Evolutionary conservation across 1,140 invertebrate species (phyloP).

Genomic region (Microvelia longipes): DNA sequence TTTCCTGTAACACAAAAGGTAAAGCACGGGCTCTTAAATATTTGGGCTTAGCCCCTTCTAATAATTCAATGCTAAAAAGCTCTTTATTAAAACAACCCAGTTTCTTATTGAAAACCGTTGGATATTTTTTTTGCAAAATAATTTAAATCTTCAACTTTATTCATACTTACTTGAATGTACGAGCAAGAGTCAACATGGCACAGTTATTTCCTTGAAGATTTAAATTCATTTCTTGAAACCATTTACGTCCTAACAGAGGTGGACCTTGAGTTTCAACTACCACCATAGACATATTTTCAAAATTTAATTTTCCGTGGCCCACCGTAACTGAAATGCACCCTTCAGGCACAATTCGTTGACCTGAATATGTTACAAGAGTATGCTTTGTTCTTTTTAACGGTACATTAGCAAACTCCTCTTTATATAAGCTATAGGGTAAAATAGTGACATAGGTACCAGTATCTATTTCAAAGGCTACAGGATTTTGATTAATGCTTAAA

Average conservation of each 20-base stretch:
- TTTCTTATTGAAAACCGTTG: no score
- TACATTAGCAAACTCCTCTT: background rate
- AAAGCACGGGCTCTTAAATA: background rate
- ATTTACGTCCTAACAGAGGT: background rate
- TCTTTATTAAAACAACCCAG: background rate
- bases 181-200: background rate
- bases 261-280: background rate
- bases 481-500: no score
- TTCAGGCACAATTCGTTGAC: background rate
- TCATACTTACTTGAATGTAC: background rate
- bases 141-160: background rate
- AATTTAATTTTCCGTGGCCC: background rate
- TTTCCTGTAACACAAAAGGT: background rate
- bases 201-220: background rate
- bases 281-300: background rate
- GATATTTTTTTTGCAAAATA: no score
- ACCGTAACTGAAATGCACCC: background rate
- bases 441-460: no score
- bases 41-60: background rate
- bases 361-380: background rate
- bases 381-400: background rate
- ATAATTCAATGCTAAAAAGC: background rate
- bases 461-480: no score
- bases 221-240: background rate
- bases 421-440: background rate